These are phyloP conservation scores for Callospermophilus lateralis DNA, from an alignment of 2,113 vertebrate genomes.

Conservation along the genomic window DNA sequence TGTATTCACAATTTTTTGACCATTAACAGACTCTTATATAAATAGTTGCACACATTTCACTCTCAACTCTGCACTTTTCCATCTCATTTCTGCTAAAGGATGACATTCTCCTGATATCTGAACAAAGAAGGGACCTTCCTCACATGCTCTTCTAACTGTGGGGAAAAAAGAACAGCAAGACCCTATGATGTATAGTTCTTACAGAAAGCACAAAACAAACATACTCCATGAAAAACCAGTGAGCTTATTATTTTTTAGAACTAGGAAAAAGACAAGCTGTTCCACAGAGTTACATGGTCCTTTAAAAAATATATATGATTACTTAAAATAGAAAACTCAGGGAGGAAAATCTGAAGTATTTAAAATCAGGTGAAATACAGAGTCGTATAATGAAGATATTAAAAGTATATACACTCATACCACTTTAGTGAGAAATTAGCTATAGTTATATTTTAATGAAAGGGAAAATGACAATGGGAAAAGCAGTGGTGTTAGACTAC, in stretches of 20 bases:
- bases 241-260: constrained; percentile 12
- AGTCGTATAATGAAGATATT: neutral
- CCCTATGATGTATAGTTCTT: neutral
- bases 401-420: neutral
- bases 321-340: neutral
- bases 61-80: neutral
- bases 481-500: neutral
- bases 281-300: neutral
- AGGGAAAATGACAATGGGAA: neutral
- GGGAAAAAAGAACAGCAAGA: neutral
- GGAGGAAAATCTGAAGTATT: neutral
- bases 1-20: neutral
- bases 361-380: neutral
- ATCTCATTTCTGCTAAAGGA: neutral
- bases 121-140: neutral
- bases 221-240: neutral
- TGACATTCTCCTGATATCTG: neutral
- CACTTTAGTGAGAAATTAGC: neutral
- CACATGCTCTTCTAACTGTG: neutral
- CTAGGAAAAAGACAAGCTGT: neutral
- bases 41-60: neutral
- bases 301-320: neutral
- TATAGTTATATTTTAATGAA: neutral
- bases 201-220: neutral
- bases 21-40: neutral